Evolutionary conservation across 2,113 vertebrate species (phyloP).

Genomic region (Maccullochella peelii): DNA sequence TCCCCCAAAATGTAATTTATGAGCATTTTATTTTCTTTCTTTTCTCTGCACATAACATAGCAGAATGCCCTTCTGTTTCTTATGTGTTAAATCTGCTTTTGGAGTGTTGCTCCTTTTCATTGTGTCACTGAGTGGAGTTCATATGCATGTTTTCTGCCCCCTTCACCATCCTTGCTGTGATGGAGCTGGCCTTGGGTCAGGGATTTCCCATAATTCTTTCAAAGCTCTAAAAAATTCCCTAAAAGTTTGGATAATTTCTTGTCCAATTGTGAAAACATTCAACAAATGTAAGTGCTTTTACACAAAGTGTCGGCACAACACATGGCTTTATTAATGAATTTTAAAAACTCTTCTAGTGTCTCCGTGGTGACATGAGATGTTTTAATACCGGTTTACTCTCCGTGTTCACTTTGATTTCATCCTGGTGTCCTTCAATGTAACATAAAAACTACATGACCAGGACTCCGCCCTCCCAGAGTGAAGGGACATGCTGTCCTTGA

Average conservation of each 20-base stretch:
- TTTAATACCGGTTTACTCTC: neutral
- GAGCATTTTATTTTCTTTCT: neutral
- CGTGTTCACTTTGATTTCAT: neutral
- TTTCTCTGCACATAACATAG: neutral
- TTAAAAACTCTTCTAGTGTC: neutral
- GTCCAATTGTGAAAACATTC: neutral
- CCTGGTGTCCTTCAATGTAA: slow-evolving; percentile 15
- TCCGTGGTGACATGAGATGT: neutral
- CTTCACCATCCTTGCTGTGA: neutral
- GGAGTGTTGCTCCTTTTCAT: neutral
- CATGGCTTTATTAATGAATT: neutral
- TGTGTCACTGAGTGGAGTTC: neutral
- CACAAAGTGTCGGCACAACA: neutral
- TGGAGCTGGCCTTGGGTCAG: neutral
- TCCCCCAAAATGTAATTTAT: neutral
- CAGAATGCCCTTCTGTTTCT: neutral
- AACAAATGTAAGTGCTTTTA: neutral
- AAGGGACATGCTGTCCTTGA: slow-evolving; percentile 8
- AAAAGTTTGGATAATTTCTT: too few relatives aligned
- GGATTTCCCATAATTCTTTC: neutral
- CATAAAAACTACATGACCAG: slow-evolving; percentile 10
- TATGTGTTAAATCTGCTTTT: neutral
- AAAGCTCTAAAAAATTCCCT: neutral
- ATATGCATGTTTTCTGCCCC: neutral
- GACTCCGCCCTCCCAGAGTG: neutral